These are phyloP conservation scores for Steatornis caripensis DNA, from an alignment of 2,113 vertebrate genomes.

Conservation along the genomic window DNA sequence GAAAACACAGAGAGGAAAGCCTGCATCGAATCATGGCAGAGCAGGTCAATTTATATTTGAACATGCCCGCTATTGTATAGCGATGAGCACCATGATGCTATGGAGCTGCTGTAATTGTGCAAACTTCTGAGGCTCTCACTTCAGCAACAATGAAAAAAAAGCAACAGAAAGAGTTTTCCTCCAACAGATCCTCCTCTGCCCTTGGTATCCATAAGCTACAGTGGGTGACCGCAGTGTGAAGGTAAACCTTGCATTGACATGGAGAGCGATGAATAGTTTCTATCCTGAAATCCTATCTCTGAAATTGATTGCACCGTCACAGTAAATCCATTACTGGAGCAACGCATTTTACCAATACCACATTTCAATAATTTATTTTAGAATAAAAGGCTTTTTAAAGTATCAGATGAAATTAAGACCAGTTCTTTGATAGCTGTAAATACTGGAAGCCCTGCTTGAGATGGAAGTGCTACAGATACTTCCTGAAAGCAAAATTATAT, in stretches of 20 bases:
- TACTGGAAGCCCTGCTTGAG: constrained; percentile 53
- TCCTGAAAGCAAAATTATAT: constrained; percentile 58
- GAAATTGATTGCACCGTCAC: constrained; percentile 60
- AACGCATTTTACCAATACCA: constrained; percentile 41
- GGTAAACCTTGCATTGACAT: constrained; percentile 34
- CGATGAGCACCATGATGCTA: neutral
- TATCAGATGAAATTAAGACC: constrained; percentile 61
- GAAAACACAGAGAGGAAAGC: neutral
- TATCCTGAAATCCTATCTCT: constrained; percentile 65
- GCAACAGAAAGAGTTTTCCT: neutral
- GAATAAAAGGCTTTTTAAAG: constrained; percentile 69
- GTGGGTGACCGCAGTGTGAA: constrained; percentile 46
- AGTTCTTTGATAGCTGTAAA: constrained; percentile 62
- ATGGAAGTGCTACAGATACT: constrained; percentile 30
- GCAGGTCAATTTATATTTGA: neutral
- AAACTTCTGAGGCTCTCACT: neutral
- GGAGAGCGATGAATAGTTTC: constrained; percentile 61
- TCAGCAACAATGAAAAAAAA: neutral
- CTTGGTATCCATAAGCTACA: neutral
- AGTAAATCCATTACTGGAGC: constrained; percentile 64
- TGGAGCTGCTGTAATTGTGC: neutral
- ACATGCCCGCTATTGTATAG: neutral
- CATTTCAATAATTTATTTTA: constrained; percentile 68
- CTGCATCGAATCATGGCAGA: neutral
- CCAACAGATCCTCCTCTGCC: neutral